Evolutionary conservation across 2,797 vertebrate genomes (phyloP), one percentile per base, ranked within the genome.

Genomic region (Sebastes diploproa): DNA sequence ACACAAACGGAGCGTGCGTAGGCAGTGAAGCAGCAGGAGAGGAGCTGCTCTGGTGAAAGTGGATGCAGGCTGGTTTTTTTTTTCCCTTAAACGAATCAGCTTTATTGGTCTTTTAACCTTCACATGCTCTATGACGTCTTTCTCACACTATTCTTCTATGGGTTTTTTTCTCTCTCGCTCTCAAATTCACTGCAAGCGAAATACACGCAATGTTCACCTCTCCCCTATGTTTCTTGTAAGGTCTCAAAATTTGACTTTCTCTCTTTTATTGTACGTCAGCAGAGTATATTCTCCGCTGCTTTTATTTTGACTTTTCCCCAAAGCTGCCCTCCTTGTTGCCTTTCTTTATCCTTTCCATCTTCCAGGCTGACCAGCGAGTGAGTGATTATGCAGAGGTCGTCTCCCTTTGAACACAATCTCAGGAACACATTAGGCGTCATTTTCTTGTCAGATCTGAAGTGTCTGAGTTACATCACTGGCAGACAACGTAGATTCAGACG

Each of bases 391-490:
- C 80, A 86, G 83, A 93, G 92, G 93, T 95, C 91, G 90, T 87
- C 87, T 90, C 78, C 73, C 80, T 90, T 89, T 88, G 81, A 91
- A 91, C 82, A 90, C 88, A 89, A 75, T 87, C 84, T 78, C 69
- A 65, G 50, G 75, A 92, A 90, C 78, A 86, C 91, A 91, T 94
- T 92, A 91, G 87, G 69, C 81, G 87, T 87, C 42, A 92, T 94
- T 94, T 92, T 92, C 88, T 82, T 94, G 94, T 95, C 94, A 94
- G 86, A 90, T 92, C 83, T 92, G 80, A 92, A 94, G 89, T 90
- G 91, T 93, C 85, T 90, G 88, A 91, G 92, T 94, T 94, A 93
- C 84, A 94, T 94, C 91, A 94, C 86, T 36, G 70, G 80, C 86
- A 90, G 86, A 93, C 89, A 90, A 82, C 86, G 25, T 81, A 76